Conservation (phyloP, 2,113 vertebrate species). For the Hystrix cristata region DNA sequence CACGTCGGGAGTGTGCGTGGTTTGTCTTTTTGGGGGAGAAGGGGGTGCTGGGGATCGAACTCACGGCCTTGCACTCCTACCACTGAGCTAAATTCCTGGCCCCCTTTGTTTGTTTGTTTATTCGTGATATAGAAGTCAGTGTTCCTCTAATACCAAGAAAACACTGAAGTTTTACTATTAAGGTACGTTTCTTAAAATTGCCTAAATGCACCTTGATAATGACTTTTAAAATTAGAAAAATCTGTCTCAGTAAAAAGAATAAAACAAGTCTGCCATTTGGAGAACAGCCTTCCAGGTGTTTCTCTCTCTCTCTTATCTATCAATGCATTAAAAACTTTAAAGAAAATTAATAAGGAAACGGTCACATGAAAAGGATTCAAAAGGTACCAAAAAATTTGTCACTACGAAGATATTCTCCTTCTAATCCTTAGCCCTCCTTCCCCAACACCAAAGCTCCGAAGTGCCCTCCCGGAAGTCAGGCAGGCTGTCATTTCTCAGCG, state of each 20-base stretch:
- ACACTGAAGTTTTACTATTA: neutral
- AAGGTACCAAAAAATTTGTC: neutral
- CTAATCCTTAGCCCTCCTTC: too few species aligned
- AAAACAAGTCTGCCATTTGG: neutral
- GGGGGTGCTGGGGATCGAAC: too few species aligned
- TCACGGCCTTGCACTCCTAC: too few species aligned
- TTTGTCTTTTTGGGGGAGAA: neutral
- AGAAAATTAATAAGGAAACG: neutral
- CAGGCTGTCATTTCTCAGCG: neutral
- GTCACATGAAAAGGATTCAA: neutral
- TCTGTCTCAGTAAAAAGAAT: neutral
- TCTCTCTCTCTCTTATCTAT: neutral
- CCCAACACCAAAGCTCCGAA: neutral
- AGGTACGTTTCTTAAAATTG: neutral
- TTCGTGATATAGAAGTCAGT: neutral
- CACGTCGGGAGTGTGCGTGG: fast-evolving
- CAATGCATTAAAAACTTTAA: neutral
- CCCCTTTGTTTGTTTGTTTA: neutral
- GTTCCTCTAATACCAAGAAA: neutral
- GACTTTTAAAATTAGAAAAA: constrained; percentile 23
- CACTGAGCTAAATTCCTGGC: too few species aligned
- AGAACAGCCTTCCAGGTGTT: neutral
- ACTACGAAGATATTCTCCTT: neutral
- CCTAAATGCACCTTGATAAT: neutral
- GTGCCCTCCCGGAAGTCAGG: neutral